A percentile compares a stretch with the other conserved stretches of the same genome.
These are phyloP conservation scores for Erithacus rubecula DNA, from an alignment of 2,797 vertebrate genomes.

Conservation along the genomic window DNA sequence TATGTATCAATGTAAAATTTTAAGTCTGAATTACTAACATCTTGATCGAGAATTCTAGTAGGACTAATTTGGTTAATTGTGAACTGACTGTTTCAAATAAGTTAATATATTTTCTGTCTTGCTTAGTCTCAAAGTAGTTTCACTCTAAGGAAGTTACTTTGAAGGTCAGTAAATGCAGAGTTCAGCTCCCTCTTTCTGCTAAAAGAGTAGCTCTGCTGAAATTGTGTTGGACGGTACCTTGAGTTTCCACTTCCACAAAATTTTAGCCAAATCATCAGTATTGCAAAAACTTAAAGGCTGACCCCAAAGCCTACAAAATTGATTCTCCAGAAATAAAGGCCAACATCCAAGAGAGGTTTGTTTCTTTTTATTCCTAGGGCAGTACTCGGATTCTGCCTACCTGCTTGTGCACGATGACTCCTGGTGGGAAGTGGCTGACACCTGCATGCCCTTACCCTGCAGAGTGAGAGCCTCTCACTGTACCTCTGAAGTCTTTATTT, in stretches of 20 bases:
- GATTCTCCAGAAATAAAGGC: background rate
- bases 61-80: background rate
- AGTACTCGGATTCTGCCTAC: background rate
- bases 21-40: background rate
- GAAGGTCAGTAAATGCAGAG: background rate
- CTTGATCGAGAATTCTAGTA: background rate
- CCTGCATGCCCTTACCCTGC: background rate
- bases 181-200: background rate
- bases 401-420: background rate
- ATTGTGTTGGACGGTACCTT: background rate
- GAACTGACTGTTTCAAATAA: background rate
- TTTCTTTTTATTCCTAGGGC: background rate
- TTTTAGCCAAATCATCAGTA: background rate
- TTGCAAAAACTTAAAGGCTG: background rate
- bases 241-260: constrained; percentile 22
- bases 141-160: background rate
- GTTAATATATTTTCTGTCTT: background rate
- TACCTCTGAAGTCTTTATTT: background rate
- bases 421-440: background rate
- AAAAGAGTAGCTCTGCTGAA: background rate
- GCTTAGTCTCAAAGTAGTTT: background rate
- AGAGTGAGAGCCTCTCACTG: background rate
- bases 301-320: background rate
- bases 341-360: background rate
- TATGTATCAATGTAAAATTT: background rate